These are phyloP conservation scores for Hemistola chrysoprasaria DNA, from an alignment of 2,888 invertebrate genomes.

Conservation along the genomic window DNA sequence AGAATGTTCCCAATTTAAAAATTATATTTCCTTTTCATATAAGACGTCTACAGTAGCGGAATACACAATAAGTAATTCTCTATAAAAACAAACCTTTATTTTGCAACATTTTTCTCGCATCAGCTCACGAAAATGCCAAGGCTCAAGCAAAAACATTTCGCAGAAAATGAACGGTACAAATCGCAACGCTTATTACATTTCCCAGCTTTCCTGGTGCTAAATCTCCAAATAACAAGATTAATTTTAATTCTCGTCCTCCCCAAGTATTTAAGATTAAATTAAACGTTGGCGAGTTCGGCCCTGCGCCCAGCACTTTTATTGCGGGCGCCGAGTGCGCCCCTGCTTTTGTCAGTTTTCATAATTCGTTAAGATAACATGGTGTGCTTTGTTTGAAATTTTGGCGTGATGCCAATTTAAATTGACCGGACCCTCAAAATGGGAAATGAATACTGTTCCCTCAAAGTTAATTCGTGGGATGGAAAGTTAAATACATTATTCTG, in stretches of 20 bases:
- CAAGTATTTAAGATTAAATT: slow-evolving; percentile 53
- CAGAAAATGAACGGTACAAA: slow-evolving; percentile 28
- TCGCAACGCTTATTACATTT: slow-evolving; percentile 35
- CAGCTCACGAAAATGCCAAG: slow-evolving; percentile 6
- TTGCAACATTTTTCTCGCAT: neutral
- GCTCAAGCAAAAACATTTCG: slow-evolving; percentile 18
- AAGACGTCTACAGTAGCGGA: too few species aligned
- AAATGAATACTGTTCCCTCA: neutral
- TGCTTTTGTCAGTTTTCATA: slow-evolving; percentile 22
- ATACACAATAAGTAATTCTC: too few species aligned
- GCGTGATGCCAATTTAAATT: slow-evolving; percentile 9
- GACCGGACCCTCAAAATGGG: neutral
- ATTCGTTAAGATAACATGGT: slow-evolving; percentile 15
- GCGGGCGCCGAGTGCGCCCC: slow-evolving; percentile 13
- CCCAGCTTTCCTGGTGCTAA: slow-evolving; percentile 40
- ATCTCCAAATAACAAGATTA: slow-evolving; percentile 51
- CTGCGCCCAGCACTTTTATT: slow-evolving; percentile 14
- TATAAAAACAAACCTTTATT: neutral
- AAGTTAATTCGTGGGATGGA: too few species aligned
- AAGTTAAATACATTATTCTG: too few species aligned
- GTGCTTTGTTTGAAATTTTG: slow-evolving; percentile 11
- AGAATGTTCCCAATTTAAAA: too few species aligned
- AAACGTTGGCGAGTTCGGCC: slow-evolving; percentile 43
- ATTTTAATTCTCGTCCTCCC: slow-evolving; percentile 43
- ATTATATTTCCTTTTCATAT: too few species aligned